Evolutionary conservation across 2,113 vertebrate genomes (phyloP).

Genomic region (Muntiacus reevesi): DNA sequence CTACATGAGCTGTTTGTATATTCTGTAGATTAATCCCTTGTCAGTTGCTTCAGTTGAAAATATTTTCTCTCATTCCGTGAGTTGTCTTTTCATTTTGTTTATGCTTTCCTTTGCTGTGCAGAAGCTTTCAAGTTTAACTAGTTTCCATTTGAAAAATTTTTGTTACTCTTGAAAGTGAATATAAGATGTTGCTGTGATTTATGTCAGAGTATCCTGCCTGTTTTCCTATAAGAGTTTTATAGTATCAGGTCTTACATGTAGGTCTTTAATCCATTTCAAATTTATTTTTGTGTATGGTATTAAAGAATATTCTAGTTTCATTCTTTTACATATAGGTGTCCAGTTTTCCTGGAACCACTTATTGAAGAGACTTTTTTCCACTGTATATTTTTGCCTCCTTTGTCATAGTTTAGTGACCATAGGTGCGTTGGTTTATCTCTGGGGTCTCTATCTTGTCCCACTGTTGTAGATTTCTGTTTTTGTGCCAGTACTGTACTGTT

Average conservation of each 20-base stretch:
- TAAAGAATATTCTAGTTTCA: not conserved
- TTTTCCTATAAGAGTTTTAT: not conserved
- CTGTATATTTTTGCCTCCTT: not conserved
- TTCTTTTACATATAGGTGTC: not conserved
- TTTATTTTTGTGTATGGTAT: not conserved
- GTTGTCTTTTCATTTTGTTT: not conserved
- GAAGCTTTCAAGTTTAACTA: not conserved
- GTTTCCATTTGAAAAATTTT: not conserved
- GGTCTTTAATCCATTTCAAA: not conserved
- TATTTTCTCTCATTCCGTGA: not conserved
- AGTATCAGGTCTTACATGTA: not conserved
- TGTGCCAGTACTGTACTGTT: not conserved
- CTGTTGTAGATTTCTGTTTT: not conserved
- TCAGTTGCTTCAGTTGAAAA: not conserved
- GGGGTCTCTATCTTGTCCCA: not conserved
- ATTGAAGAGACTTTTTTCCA: not conserved
- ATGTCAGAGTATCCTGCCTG: not conserved
- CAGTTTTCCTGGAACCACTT: not conserved
- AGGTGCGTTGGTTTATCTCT: not conserved
- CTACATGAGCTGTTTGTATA: not conserved
- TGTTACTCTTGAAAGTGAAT: not conserved
- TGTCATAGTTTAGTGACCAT: not conserved
- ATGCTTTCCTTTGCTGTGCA: not conserved
- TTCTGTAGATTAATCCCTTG: not conserved
- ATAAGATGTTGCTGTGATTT: not conserved